Conservation (phyloP, 2,797 vertebrate species). For the Morus bassanus region DNA sequence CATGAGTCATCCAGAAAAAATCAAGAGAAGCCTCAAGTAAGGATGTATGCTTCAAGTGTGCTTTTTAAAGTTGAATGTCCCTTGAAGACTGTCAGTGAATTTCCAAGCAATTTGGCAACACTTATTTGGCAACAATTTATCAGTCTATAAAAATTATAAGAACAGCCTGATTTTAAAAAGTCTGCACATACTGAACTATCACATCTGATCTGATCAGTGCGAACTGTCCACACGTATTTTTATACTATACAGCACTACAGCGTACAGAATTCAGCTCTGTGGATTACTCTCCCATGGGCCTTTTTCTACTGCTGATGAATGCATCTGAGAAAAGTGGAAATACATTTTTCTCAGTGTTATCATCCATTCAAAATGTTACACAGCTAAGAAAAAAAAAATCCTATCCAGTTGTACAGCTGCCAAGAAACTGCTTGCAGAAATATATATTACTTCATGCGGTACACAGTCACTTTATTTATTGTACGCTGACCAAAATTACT, state of each 20-base stretch:
- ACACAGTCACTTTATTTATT: neutral
- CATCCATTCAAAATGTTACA: neutral
- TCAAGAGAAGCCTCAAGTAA: neutral
- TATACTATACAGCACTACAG: neutral
- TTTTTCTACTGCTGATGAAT: neutral
- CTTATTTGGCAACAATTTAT: neutral
- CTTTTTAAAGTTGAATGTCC: neutral
- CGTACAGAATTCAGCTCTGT: neutral
- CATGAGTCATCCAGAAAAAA: neutral
- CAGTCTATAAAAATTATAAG: neutral
- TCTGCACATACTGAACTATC: neutral
- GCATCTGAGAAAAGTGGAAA: neutral
- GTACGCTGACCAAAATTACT: neutral
- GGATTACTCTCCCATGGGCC: neutral
- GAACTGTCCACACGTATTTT: neutral
- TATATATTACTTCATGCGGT: neutral
- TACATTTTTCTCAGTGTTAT: neutral
- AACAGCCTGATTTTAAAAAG: neutral
- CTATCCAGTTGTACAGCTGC: neutral
- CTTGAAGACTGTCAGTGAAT: neutral
- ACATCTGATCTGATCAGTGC: neutral
- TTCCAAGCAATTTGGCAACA: conserved; percentile 6
- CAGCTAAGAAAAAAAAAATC: neutral
- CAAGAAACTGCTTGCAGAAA: neutral
- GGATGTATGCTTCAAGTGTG: neutral